A percentile compares a stretch with the other conserved stretches of the same genome.
phyloP scores from a whole-genome alignment of 2,888 invertebrate genomes.

The Frankliniella intonsa region DNA sequence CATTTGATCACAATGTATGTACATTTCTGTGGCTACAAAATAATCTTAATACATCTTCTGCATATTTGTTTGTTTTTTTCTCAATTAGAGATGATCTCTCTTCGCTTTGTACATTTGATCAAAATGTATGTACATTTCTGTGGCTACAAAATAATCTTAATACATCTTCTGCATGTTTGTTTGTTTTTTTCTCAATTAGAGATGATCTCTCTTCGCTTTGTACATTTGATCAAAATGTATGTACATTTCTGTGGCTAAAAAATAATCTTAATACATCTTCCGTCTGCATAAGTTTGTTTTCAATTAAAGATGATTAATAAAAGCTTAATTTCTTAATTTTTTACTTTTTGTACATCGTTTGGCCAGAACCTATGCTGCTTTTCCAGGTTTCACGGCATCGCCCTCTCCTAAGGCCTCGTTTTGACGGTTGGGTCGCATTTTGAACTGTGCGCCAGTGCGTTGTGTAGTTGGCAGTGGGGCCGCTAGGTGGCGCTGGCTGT shows the following conservation, averaged over 20 bases:
- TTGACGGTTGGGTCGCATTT: no score
- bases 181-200: not conserved
- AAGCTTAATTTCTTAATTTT: not conserved
- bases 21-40: not conserved
- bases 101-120: not conserved
- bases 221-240: not conserved
- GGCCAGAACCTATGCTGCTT: not conserved
- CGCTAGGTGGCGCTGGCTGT: not conserved
- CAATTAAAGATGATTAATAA: not conserved
- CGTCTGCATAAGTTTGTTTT: not conserved
- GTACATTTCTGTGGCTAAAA: not conserved
- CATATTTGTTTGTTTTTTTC: not conserved
- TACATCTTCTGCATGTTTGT: not conserved
- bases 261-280: not conserved
- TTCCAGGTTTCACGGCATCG: not conserved
- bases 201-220: not conserved
- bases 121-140: not conserved
- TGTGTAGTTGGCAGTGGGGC: not conserved
- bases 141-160: not conserved
- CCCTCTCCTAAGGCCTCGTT: no score
- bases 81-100: not conserved
- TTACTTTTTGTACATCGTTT: not conserved
- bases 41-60: not conserved
- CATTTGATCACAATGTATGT: not conserved
- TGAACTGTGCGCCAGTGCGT: not conserved